These are phyloP conservation scores for Chionomys nivalis DNA, from an alignment of 2,113 vertebrate species.

Conservation along the genomic window DNA sequence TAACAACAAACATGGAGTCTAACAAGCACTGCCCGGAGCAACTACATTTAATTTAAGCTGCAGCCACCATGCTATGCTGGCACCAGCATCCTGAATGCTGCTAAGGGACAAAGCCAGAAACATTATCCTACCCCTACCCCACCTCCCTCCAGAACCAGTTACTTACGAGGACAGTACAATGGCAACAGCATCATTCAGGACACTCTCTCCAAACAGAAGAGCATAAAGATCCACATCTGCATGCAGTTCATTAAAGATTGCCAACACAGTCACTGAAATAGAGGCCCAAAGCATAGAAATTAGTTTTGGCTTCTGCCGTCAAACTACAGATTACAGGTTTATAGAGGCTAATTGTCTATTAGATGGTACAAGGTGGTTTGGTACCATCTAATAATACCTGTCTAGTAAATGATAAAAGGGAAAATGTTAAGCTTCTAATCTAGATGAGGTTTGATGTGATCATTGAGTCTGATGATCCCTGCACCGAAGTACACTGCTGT, in stretches of 20 bases:
- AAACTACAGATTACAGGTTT: not conserved
- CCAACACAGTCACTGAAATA: slow-evolving; percentile 94
- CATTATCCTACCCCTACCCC: not conserved
- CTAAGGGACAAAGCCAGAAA: not conserved
- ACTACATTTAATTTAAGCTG: not conserved
- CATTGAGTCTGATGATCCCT: not conserved
- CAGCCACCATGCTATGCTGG: not conserved
- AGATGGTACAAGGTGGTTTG: not conserved
- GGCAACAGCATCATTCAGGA: slow-evolving; percentile 97
- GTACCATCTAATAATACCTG: too few species aligned
- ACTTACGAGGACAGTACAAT: slow-evolving; percentile 98
- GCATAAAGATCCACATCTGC: slow-evolving; percentile 99
- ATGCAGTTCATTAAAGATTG: slow-evolving; percentile 98
- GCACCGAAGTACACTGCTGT: not conserved
- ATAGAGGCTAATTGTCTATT: not conserved
- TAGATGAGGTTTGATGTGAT: not conserved
- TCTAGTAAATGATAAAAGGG: not conserved
- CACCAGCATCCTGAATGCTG: not conserved
- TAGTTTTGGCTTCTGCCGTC: slow-evolving; percentile 37
- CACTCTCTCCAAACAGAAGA: slow-evolving; percentile 98
- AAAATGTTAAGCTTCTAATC: slow-evolving; percentile 7
- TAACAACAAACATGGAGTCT: not conserved
- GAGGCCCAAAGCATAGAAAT: slow-evolving; percentile 51
- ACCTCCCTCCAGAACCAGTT: not conserved
- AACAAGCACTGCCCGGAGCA: not conserved